These are phyloP conservation scores for Pempheris klunzingeri DNA, from an alignment of 2,797 vertebrate species.

Conservation along the genomic window DNA sequence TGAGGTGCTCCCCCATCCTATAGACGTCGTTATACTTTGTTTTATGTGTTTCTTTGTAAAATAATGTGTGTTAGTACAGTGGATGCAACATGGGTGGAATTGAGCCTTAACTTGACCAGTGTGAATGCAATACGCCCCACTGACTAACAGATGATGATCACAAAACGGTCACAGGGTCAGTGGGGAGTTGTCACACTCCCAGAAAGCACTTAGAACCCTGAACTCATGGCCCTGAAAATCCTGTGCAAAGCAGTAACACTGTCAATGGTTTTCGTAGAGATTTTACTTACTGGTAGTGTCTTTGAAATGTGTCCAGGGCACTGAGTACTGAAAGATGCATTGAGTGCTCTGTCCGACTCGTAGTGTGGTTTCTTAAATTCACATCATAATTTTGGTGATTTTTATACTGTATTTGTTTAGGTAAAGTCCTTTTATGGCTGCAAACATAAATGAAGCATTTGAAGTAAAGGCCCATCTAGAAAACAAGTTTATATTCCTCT, in stretches of 20 bases:
- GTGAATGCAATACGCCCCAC: slow-evolving; percentile 18
- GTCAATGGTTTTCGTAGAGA: slow-evolving; percentile 10
- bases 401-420: not conserved
- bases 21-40: slow-evolving; percentile 19
- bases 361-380: not conserved
- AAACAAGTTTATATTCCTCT: slow-evolving; percentile 3
- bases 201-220: slow-evolving; percentile 66
- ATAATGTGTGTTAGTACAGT: slow-evolving; percentile 18
- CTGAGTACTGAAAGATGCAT: slow-evolving; percentile 8
- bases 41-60: slow-evolving; percentile 7
- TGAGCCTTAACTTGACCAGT: slow-evolving; percentile 29
- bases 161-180: slow-evolving; percentile 44
- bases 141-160: slow-evolving; percentile 58
- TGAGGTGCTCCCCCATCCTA: slow-evolving; percentile 28
- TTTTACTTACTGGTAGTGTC: slow-evolving; percentile 18
- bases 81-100: slow-evolving; percentile 12
- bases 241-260: slow-evolving; percentile 43
- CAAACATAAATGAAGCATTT: not conserved
- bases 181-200: slow-evolving; percentile 53
- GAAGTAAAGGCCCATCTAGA: not conserved
- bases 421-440: not conserved
- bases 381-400: not conserved
- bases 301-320: slow-evolving; percentile 11
- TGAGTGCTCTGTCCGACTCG: not conserved
- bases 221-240: slow-evolving; percentile 52